Base-by-base conservation (phyloP, 2,888 invertebrate species). In the Pollenia angustigena region DNA sequence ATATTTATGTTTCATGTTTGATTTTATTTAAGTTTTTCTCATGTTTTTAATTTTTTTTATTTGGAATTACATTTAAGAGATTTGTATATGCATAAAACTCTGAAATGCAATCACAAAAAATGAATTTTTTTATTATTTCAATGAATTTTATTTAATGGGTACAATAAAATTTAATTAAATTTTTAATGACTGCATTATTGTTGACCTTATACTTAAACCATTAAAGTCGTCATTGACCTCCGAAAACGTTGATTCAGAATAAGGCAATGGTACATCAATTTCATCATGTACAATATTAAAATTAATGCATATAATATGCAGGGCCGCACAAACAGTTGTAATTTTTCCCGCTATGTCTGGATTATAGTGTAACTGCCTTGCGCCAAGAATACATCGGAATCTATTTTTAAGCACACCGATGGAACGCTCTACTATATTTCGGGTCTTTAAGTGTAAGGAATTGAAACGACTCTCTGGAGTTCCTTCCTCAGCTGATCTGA, bases 401-500 rank as follows among this genome's bases (percentile, higher is more conserved):
- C 32, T 40, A 40, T 60, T 60, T 58, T 58, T 60, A 1, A 23
- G 14, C 14, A 60, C 60, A 32, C 40, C 40, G 32, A 60, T 60
- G 12, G 60, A 10, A 23, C 60, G 60, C 9, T 60, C 60, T 23
- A 23, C 23, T 23, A 23, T 23, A 23, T 23, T 23, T 23, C 23
- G 23, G 23, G 23, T 23, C 23, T 23, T 23, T 23, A 2, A 23
- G 3, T 23, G 23, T 23, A 12, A 58, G 14, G 32, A 14, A 50
- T 60, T 60, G 14, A 60, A 60, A 60, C 32, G 32, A n/a, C 60
- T 32, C n/a, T 60, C 60, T 32, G n/a, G 32, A 14, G n/a, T 60
- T 4, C 32, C 40, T 6, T 60, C 40, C 60, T 60, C 32, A 12
- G 60, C 40, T 60, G 60, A 60, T 60, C 40, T 32, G 23, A 60